These are phyloP conservation scores for Raja brachyura DNA, from an alignment of 2,113 vertebrate genomes.

Conservation along the genomic window DNA sequence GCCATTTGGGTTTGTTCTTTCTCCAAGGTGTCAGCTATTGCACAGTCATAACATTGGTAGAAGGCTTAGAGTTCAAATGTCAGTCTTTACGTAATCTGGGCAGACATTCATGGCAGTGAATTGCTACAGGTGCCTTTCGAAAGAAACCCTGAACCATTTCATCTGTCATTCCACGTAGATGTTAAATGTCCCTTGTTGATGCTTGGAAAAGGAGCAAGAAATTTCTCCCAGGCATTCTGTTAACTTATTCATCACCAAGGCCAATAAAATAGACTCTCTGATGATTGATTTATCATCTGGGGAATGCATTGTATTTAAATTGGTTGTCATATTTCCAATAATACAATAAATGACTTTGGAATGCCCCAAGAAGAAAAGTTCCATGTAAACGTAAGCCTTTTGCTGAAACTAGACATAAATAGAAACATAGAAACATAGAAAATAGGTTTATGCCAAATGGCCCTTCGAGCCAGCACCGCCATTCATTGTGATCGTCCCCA, in stretches of 20 bases:
- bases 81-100: not conserved
- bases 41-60: not conserved
- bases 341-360: not conserved
- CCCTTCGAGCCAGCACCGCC: no score
- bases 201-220: not conserved
- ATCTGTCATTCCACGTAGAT: not conserved
- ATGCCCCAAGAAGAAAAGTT: not conserved
- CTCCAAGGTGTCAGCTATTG: not conserved
- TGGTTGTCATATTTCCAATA: not conserved
- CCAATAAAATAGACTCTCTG: not conserved
- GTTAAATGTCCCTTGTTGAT: not conserved
- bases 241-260: not conserved
- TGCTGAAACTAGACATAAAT: not conserved
- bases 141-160: not conserved
- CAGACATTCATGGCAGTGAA: not conserved
- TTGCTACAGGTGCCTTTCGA: not conserved
- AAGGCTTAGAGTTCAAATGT: no score
- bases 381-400: not conserved
- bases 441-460: no score
- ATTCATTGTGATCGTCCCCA: no score
- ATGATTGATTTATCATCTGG: not conserved
- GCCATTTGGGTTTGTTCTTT: not conserved
- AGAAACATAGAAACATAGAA: no score
- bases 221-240: not conserved
- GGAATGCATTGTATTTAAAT: not conserved